Base-by-base conservation (phyloP, 2,797 vertebrate species). In the Holocentrus rufus region DNA sequence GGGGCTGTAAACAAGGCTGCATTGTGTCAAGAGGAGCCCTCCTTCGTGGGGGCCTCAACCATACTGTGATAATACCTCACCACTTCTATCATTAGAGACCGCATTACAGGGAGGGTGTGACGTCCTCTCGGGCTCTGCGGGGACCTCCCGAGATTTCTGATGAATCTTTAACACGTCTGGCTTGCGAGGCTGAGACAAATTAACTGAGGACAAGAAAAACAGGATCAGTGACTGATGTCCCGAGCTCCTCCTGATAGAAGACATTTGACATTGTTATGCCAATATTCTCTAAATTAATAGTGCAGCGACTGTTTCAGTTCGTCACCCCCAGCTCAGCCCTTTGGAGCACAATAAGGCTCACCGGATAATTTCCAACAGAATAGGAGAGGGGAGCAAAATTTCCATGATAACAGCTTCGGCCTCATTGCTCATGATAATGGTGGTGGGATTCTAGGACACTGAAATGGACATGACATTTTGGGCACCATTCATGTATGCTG, bases 341-440 rank as follows among this genome's bases (percentile, higher is more conserved):
- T 69, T 25, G 22, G 63, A 59, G 34, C 62, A 49, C 23, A 1
- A 27, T 31, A 23, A 44, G 44, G 36, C 63, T 80, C 42, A 62
- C 52, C 72, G 66, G 87, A 80, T 79, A 27, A 61, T 80, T 74
- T 60, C 34, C 23, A 44, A 22, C 11, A 50, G 36, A 64, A 36
- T 15, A 69, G 22, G 23, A 68, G 59, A 61, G 20, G 4, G 9
- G 59, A 58, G 58, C 17, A 8, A 10, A 0, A 91, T 88, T 87
- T 87, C 60, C 87, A 87, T 85, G 20, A 77, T 31, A 90, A 87
- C 69, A 30, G 52, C 54, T 53, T 76, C 36, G 20, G 56, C 61
- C 79, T 83, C 66, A 82, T 89, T 85, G 73, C 62, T 60, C 65
- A 77, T 80, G 66, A 82, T 84, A 84, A 88, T 80, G 55, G 47